Evolutionary conservation across 2,888 invertebrate genomes (phyloP).

Genomic region (Leucophenga maculata): DNA sequence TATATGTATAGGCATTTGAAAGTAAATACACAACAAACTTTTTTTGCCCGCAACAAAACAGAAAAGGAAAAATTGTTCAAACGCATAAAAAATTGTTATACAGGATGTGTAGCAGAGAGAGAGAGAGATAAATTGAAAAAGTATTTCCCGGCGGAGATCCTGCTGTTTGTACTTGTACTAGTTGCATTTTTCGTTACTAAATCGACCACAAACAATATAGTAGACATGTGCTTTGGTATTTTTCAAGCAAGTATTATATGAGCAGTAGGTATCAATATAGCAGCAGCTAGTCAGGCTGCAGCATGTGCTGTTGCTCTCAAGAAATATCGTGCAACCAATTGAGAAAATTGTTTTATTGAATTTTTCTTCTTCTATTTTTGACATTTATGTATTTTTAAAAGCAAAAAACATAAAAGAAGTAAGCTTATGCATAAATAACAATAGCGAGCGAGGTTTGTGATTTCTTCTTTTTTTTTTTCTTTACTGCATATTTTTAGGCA

Average conservation of each 20-base stretch:
- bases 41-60: not conserved
- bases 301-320: not conserved
- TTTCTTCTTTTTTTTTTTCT: not conserved
- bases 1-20: not conserved
- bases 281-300: not conserved
- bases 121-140: constrained; percentile 6
- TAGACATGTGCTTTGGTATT: no score
- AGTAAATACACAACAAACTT: constrained; percentile 23
- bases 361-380: constrained; percentile 30
- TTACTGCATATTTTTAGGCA: constrained; percentile 21
- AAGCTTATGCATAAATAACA: constrained; percentile 9
- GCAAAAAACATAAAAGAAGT: not conserved
- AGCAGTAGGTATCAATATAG: no score
- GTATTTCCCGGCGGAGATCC: constrained; percentile 5
- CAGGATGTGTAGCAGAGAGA: not conserved
- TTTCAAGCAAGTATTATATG: no score
- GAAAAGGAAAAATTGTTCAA: not conserved
- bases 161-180: not conserved
- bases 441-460: not conserved
- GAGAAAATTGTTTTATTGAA: constrained; percentile 68
- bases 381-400: constrained; percentile 60
- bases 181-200: not conserved
- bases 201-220: constrained; percentile 11
- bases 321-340: constrained; percentile 63
- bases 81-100: not conserved